Percentiles rank a stretch among this genome's conserved stretches.
Conservation (phyloP, 2,888 invertebrate species). For the Hydroisotoma schaefferi region DNA sequence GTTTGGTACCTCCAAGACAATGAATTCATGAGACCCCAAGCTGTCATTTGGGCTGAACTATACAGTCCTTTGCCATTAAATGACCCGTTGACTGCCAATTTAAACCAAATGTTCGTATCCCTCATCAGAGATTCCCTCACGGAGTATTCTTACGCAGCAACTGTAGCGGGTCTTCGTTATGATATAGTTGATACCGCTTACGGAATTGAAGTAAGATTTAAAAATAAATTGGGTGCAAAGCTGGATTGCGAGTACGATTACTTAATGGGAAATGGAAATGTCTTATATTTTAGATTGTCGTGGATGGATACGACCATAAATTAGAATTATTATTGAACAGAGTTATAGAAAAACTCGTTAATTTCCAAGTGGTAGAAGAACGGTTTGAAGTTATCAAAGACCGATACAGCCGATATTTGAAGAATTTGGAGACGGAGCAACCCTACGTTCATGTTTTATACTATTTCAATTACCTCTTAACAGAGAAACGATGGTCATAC, state of each 20-base stretch:
- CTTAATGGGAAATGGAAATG: slow-evolving; percentile 29
- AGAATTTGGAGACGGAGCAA: slow-evolving; percentile 88
- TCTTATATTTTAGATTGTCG: slow-evolving; percentile 61
- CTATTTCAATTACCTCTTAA: slow-evolving; percentile 72
- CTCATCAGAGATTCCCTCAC: slow-evolving; percentile 80
- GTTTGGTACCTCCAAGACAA: slow-evolving; percentile 94
- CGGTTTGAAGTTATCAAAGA: slow-evolving; percentile 83
- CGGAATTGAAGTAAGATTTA: slow-evolving; percentile 72
- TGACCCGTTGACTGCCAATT: slow-evolving; percentile 77
- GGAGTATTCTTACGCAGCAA: slow-evolving; percentile 89
- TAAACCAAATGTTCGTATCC: slow-evolving; percentile 77
- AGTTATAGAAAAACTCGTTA: slow-evolving; percentile 75
- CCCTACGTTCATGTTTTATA: slow-evolving; percentile 66
- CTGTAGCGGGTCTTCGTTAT: slow-evolving; percentile 81
- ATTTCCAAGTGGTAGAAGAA: slow-evolving; percentile 75
- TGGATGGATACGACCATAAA: slow-evolving; percentile 89
- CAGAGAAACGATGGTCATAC: slow-evolving; percentile 84
- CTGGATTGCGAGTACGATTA: not conserved
- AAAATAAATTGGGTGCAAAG: not conserved
- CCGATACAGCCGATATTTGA: slow-evolving; percentile 72
- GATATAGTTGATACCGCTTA: slow-evolving; percentile 72
- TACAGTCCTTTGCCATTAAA: slow-evolving; percentile 80
- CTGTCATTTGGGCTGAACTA: slow-evolving; percentile 72
- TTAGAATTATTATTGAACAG: slow-evolving; percentile 76
- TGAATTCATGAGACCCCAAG: slow-evolving; percentile 83